These are phyloP conservation scores for Drosophila willistoni DNA, from an alignment of 1,140 invertebrate genomes.

Conservation along the genomic window DNA sequence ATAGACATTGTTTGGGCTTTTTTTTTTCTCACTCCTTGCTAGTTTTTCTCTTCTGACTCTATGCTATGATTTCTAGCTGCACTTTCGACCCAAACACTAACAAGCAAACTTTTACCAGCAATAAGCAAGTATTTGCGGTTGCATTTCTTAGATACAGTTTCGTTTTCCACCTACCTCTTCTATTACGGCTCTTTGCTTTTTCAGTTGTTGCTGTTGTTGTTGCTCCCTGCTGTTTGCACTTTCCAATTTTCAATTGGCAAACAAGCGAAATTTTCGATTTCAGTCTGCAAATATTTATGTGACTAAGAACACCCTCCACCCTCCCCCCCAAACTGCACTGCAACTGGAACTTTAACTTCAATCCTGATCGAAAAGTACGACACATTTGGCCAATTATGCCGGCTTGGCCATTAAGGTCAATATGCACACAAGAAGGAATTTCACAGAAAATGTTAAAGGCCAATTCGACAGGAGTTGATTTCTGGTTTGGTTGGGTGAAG, in stretches of 20 bases:
- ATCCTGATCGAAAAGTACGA: constrained; percentile 23
- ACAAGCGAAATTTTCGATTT: constrained; percentile 66
- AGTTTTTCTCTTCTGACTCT: constrained; percentile 25
- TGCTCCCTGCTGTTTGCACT: constrained; percentile 22
- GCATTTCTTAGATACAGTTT: constrained; percentile 36
- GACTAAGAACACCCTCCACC: constrained; percentile 32
- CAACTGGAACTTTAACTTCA: not conserved
- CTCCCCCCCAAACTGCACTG: constrained; percentile 17
- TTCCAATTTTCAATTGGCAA: constrained; percentile 69
- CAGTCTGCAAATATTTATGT: constrained; percentile 61
- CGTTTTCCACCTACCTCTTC: constrained; percentile 2
- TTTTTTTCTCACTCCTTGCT: constrained; percentile 20
- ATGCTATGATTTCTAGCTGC: constrained; percentile 63
- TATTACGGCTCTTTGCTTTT: not conserved
- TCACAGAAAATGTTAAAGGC: constrained; percentile 53
- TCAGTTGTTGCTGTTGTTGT: not conserved
- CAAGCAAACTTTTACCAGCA: constrained; percentile 67
- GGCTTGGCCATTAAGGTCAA: constrained; percentile 60
- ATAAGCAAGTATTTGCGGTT: constrained; percentile 72
- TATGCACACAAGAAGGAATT: constrained; percentile 50
- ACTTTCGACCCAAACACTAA: constrained; percentile 64
- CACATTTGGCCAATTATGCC: constrained; percentile 55
- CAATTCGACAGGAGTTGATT: constrained; percentile 16
- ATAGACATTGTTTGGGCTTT: constrained; percentile 62
- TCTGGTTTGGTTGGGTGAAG: no score